Evolutionary conservation across 2,797 vertebrate genomes (phyloP), one percentile per base, ranked within the genome.

Genomic region (Phataginus tetradactyla): DNA sequence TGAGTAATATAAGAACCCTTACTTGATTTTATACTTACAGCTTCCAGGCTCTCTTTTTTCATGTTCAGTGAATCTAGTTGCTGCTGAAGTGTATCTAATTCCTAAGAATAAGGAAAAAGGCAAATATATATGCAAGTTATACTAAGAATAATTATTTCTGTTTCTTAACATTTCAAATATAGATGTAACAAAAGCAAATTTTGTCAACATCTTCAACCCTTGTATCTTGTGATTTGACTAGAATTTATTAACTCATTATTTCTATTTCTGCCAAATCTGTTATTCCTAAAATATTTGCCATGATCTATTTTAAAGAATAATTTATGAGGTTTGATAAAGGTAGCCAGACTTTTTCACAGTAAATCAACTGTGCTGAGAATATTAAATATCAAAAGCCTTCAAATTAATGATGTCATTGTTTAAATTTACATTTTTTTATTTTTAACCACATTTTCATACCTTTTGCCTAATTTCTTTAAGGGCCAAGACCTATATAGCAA

Each of bases 71-170:
- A 72, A 75, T 99, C 99, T 93, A 99, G 96, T 81, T 99, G 99
- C 85, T 99, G 99, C 95, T 99, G 99, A n/a, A 99, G 99, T 97
- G 98, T 98, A 96, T 98, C 94, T 66, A 99, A 95, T 94, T 99
- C 99, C 99, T 99, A 96, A 86, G 75, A 86, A 42, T 45, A 77
- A 34, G 51, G 95, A 59, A 90, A 95, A 94, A 64, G 3, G 1
- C 5, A 96, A 64, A 97, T 86, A 81, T 7, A 83, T 69, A 78
- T 23, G 9, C 23, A 57, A 96, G 29, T 78, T 79, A 94, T 4
- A 84, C 20, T 66, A 94, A 88, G 27, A 94, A 88, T 68, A 89
- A 88, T 85, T 86, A 2, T 21, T 37, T n/a, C n/a, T 63, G 42
- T 55, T 89, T 94, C 32, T 90, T 27, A 95, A 93, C 17, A 94